Evolutionary conservation across 1,140 invertebrate species (phyloP).

Genomic region (Cotesia chilonis): DNA sequence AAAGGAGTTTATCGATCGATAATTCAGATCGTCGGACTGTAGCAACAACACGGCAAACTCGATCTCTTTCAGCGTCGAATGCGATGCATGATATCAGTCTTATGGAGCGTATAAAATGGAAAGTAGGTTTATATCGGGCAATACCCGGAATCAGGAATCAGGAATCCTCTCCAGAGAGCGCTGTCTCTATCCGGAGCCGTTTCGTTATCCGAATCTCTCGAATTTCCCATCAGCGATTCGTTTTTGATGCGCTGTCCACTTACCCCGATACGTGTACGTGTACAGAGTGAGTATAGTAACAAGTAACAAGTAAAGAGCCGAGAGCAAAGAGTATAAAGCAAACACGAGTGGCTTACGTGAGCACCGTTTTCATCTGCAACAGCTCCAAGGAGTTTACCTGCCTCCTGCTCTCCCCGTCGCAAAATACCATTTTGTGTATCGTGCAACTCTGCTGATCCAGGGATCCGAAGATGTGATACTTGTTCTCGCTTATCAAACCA

Average conservation of each 20-base stretch:
- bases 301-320: too few species aligned
- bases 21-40: too few species aligned
- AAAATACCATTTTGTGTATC: not conserved
- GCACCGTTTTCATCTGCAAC: not conserved
- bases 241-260: not conserved
- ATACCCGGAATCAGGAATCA: too few species aligned
- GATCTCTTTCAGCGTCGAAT: slow-evolving; percentile 5
- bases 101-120: not conserved
- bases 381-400: not conserved
- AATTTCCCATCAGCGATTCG: slow-evolving; percentile 8
- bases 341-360: slow-evolving; percentile 16
- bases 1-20: too few species aligned
- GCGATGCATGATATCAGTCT: not conserved
- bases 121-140: too few species aligned
- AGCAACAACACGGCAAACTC: not conserved
- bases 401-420: not conserved
- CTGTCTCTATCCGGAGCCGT: not conserved
- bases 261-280: not conserved
- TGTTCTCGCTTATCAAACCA: too few species aligned
- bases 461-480: too few species aligned
- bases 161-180: too few species aligned
- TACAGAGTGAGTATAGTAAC: too few species aligned
- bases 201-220: slow-evolving; percentile 7
- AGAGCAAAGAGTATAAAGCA: not conserved
- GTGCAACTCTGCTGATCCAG: too few species aligned